Conservation (phyloP, 2,888 invertebrate genomes). For the Miltochrista miniata region DNA sequence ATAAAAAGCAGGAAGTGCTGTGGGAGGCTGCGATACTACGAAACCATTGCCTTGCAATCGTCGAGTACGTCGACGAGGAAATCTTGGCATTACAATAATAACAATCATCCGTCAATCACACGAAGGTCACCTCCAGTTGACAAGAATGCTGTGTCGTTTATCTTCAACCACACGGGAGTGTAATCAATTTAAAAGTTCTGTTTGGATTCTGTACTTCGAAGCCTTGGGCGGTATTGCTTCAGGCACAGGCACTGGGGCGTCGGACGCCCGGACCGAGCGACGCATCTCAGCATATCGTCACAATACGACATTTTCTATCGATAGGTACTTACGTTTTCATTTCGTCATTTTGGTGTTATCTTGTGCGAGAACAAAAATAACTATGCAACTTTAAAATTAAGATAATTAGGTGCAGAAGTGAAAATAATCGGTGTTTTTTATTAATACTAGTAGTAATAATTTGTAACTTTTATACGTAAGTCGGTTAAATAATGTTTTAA, state of each 20-base stretch:
- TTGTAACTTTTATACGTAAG: conserved; percentile 72
- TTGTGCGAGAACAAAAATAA: conserved; percentile 54
- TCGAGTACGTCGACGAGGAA: conserved; percentile 93
- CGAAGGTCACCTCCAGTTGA: conserved; percentile 79
- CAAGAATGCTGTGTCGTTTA: conserved; percentile 80
- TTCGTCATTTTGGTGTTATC: conserved; percentile 72
- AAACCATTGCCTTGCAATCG: conserved; percentile 93
- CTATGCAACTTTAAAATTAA: conserved; percentile 43
- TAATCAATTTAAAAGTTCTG: conserved; percentile 58
- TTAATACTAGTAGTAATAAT: conserved; percentile 43
- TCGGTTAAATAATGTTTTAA: conserved; percentile 57
- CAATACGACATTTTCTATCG: conserved; percentile 56
- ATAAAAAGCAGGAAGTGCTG: conserved; percentile 94
- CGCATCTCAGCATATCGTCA: conserved; percentile 67
- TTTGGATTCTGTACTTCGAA: conserved; percentile 45
- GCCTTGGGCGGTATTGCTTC: conserved; percentile 47
- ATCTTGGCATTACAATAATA: conserved; percentile 91
- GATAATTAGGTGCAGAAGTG: conserved; percentile 25
- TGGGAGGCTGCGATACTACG: conserved; percentile 92
- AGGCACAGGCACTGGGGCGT: conserved; percentile 30
- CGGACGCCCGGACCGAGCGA: conserved; percentile 28
- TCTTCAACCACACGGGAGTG: conserved; percentile 90
- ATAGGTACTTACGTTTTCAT: conserved; percentile 59
- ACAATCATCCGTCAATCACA: conserved; percentile 85
- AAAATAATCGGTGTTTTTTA: conserved; percentile 44